These are phyloP conservation scores for Aricia artaxerxes DNA, from an alignment of 2,888 invertebrate species.

Conservation along the genomic window DNA sequence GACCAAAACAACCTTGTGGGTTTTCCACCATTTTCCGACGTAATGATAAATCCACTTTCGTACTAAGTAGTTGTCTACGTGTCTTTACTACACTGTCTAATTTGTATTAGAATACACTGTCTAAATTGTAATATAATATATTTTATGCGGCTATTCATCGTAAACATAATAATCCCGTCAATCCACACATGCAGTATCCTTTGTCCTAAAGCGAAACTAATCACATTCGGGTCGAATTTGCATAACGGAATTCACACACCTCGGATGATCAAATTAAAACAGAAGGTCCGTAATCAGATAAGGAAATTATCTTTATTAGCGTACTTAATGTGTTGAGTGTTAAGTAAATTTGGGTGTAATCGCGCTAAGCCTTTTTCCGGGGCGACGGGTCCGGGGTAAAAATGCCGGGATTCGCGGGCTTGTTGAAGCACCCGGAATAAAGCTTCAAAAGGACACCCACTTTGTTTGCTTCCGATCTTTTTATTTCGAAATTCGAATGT, in stretches of 20 bases:
- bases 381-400: slow-evolving; percentile 53
- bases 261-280: slow-evolving; percentile 73
- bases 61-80: too few species aligned
- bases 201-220: slow-evolving; percentile 58
- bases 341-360: slow-evolving; percentile 81
- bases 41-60: too few species aligned
- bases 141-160: slow-evolving; percentile 33
- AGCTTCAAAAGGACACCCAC: slow-evolving; percentile 22
- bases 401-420: slow-evolving; percentile 66
- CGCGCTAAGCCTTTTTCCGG: slow-evolving; percentile 73
- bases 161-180: slow-evolving; percentile 44
- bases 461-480: slow-evolving; percentile 26
- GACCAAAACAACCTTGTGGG: too few species aligned
- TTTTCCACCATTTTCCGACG: too few species aligned
- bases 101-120: too few species aligned
- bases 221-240: slow-evolving; percentile 65
- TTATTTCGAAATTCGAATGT: slow-evolving; percentile 24
- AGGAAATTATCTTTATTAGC: slow-evolving; percentile 75
- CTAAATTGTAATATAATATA: neutral
- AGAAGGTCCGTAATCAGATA: slow-evolving; percentile 58
- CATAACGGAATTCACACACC: slow-evolving; percentile 66
- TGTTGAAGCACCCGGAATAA: slow-evolving; percentile 1
- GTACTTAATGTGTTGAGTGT: slow-evolving; percentile 74
- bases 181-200: slow-evolving; percentile 55
- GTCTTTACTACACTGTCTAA: too few species aligned